Evolutionary conservation across 2,797 vertebrate genomes (phyloP).

Genomic region (Crax fasciolata): DNA sequence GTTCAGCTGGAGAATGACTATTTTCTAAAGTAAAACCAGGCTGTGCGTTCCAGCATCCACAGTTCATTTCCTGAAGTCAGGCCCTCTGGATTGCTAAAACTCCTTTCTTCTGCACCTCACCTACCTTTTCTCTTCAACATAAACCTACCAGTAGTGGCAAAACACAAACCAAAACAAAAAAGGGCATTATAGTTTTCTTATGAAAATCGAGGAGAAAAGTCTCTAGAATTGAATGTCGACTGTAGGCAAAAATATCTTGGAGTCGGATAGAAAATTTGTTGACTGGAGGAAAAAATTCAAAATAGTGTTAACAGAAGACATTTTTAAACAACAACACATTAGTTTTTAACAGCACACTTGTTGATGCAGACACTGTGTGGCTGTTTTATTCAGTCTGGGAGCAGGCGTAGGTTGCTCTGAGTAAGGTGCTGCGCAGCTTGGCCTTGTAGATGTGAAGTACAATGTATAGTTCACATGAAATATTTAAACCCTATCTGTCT

Average conservation of each 20-base stretch:
- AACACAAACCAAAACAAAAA: background rate
- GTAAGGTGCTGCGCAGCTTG: background rate
- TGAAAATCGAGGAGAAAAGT: background rate
- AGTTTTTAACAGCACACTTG: background rate
- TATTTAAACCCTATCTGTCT: conserved; percentile 12
- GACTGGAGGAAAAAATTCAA: background rate
- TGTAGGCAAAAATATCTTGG: background rate
- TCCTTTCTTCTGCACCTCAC: background rate
- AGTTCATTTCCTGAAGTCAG: background rate
- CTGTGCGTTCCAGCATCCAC: background rate
- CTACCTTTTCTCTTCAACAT: background rate
- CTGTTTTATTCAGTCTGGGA: background rate
- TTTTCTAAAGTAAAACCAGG: background rate
- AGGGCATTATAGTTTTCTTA: background rate
- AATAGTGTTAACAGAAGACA: background rate
- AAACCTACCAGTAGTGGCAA: background rate
- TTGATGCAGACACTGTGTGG: too few relatives aligned
- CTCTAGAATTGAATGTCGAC: background rate
- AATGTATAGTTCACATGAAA: background rate
- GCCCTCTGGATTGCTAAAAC: background rate
- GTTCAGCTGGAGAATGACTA: background rate
- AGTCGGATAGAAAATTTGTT: background rate
- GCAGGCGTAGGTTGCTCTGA: background rate
- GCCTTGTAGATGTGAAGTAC: background rate
- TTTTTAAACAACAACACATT: background rate